Percentiles rank a stretch among this genome's conserved stretches.
Evolutionary conservation across 2,113 vertebrate species (phyloP).

Genomic region (Egretta garzetta): DNA sequence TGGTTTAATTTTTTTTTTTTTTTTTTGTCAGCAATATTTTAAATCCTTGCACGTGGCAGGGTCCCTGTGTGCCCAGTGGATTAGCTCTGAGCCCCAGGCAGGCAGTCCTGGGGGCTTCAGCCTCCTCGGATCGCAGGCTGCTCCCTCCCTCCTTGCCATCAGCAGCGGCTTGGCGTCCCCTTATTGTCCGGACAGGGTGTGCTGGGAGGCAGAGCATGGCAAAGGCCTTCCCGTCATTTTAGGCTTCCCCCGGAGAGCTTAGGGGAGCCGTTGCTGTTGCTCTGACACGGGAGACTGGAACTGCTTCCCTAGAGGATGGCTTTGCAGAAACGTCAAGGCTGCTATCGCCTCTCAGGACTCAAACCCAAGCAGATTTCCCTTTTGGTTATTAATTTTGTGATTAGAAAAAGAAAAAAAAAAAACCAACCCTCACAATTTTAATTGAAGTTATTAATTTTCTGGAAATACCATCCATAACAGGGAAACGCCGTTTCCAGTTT

Average conservation of each 20-base stretch:
- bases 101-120: neutral
- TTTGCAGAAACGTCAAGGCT: neutral
- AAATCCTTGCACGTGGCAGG: neutral
- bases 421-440: fast-evolving
- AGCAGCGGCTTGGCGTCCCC: neutral
- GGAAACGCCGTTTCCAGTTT: neutral
- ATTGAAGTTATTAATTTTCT: neutral
- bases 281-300: neutral
- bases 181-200: neutral
- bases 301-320: neutral
- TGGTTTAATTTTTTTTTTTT: neutral
- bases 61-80: neutral
- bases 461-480: neutral
- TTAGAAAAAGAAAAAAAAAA: neutral
- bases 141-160: neutral
- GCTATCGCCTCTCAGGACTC: neutral
- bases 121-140: neutral
- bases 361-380: neutral
- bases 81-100: neutral
- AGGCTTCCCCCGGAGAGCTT: neutral
- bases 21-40: neutral
- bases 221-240: neutral
- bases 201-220: neutral
- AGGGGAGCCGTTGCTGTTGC: neutral
- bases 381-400: neutral